These are phyloP conservation scores for Porites evermanni DNA, from an alignment of 92 coral and sea anemone genomes.

Conservation along the genomic window DNA sequence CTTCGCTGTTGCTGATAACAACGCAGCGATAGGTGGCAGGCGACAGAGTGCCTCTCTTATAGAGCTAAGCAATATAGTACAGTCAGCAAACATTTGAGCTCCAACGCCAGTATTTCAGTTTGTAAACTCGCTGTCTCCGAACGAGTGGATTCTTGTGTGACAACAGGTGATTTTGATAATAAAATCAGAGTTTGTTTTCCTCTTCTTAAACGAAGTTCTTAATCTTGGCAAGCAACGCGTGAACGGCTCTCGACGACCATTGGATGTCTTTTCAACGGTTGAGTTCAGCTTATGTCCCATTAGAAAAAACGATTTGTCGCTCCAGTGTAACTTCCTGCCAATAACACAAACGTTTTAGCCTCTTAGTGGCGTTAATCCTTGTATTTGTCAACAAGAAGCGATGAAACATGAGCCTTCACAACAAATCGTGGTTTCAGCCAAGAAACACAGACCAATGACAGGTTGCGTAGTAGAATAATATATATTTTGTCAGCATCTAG, in stretches of 20 bases:
- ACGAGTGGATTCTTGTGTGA: neutral
- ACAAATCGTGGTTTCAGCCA: conserved; percentile 1
- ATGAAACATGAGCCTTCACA: conserved; percentile 25
- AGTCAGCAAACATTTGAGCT: conserved; percentile 2
- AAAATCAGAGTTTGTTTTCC: conserved; percentile 27
- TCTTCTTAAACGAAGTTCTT: conserved; percentile 17
- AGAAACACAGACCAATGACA: conserved; percentile 8
- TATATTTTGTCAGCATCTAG: conserved; percentile 7
- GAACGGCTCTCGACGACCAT: neutral
- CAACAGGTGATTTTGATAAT: conserved; percentile 36
- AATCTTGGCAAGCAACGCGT: neutral
- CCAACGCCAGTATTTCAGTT: neutral
- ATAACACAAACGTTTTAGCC: neutral
- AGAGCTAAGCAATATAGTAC: conserved; percentile 32
- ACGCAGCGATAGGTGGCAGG: neutral
- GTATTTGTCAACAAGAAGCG: conserved; percentile 43
- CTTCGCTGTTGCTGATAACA: conserved; percentile 12
- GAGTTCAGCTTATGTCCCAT: neutral
- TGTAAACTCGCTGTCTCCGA: neutral
- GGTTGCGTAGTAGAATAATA: conserved; percentile 13
- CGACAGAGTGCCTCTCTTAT: neutral
- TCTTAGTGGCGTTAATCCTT: conserved; percentile 25
- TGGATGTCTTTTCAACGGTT: conserved; percentile 5
- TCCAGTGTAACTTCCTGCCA: conserved; percentile 14
- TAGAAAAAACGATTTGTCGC: neutral